Percentiles rank a stretch among this genome's conserved stretches.
Evolutionary conservation across 2,888 invertebrate genomes (phyloP).

Genomic region (Zhuqinia jingwanae): DNA sequence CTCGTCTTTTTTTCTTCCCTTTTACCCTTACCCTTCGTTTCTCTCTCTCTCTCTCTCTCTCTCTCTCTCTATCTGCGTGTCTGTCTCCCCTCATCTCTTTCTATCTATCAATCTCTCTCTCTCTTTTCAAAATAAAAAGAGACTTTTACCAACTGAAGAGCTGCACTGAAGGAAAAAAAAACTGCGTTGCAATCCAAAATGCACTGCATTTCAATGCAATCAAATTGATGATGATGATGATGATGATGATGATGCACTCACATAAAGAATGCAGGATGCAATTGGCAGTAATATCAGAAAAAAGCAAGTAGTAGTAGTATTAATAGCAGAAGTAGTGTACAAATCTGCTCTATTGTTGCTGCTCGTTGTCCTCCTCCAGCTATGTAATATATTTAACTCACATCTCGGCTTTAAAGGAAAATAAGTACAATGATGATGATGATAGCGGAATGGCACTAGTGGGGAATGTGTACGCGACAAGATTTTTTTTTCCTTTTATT

Average conservation of each 20-base stretch:
- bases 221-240: background rate
- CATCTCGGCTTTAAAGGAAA: background rate
- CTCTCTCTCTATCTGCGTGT: constrained; percentile 23
- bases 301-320: no score
- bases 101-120: background rate
- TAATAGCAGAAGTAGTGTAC: no score
- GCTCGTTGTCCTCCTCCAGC: background rate
- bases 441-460: background rate
- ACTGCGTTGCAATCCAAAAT: constrained; percentile 12
- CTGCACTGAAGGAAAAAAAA: constrained; percentile 23
- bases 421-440: background rate
- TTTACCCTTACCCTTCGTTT: constrained; percentile 4
- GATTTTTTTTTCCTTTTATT: constrained; percentile 11
- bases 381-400: background rate
- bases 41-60: background rate
- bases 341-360: background rate
- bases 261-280: constrained; percentile 50
- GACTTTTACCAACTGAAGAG: constrained; percentile 36
- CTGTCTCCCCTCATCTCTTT: constrained; percentile 41
- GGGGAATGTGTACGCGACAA: constrained; percentile 48
- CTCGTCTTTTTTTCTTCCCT: constrained; percentile 7
- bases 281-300: constrained; percentile 46
- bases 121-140: constrained; percentile 20
- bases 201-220: constrained; percentile 25
- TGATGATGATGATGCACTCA: constrained; percentile 25